Conservation (phyloP, 2,113 vertebrate species). For the Ammospiza caudacuta region DNA sequence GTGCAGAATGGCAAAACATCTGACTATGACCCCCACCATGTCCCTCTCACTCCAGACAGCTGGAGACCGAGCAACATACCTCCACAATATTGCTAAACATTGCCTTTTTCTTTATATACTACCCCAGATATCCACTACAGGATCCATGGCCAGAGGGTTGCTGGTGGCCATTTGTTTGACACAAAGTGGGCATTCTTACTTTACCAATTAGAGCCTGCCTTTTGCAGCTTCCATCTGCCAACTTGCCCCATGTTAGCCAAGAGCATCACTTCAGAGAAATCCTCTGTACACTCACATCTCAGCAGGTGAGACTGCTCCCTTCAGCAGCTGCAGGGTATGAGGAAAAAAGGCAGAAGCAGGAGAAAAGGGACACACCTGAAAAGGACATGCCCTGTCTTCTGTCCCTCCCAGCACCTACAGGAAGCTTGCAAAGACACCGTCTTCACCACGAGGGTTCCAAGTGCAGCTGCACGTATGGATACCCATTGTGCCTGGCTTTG, state of each 20-base stretch:
- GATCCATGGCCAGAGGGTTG: background rate
- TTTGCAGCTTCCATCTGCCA: background rate
- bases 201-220: background rate
- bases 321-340: background rate
- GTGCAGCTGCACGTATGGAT: background rate
- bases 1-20: background rate
- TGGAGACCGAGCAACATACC: background rate
- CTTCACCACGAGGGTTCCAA: background rate
- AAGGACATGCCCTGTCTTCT: background rate
- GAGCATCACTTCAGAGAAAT: background rate
- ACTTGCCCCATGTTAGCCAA: background rate
- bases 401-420: background rate
- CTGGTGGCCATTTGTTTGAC: background rate
- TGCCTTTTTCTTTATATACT: background rate
- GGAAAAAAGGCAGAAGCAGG: background rate
- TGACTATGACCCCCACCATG: background rate
- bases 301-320: background rate
- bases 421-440: accelerated
- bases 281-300: background rate
- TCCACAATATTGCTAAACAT: background rate
- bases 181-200: background rate
- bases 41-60: background rate
- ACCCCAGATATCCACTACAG: background rate
- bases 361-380: background rate
- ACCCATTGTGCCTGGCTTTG: background rate